Evolutionary conservation across 2,797 vertebrate species (phyloP).

Genomic region (Sebastiscus albofasciatus): DNA sequence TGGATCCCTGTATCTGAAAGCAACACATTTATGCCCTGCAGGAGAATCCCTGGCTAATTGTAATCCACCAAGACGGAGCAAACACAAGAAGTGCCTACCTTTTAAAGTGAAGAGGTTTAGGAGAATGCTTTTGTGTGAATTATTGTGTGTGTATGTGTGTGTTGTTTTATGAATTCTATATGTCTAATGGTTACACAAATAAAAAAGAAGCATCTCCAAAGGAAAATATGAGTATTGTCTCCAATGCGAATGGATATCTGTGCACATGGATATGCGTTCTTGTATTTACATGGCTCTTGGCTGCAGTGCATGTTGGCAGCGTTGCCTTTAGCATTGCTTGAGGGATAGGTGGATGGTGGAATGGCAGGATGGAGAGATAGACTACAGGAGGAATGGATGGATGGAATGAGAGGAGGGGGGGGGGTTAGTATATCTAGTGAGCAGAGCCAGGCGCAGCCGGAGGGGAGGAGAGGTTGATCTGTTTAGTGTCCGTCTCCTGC

Average conservation of each 20-base stretch:
- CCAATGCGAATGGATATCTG: constrained; percentile 43
- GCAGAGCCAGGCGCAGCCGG: constrained; percentile 76
- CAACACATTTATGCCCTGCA: constrained; percentile 89
- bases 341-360: constrained; percentile 71
- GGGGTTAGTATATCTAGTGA: constrained; percentile 73
- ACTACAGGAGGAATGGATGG: constrained; percentile 65
- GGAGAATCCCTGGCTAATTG: constrained; percentile 87
- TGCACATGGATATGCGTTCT: constrained; percentile 35
- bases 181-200: constrained; percentile 49
- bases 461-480: constrained; percentile 84
- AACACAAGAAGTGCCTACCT: constrained; percentile 80
- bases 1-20: constrained; percentile 88
- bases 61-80: constrained; percentile 85
- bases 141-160: constrained; percentile 45
- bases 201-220: constrained; percentile 13
- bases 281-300: constrained; percentile 62
- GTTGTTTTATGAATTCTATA: constrained; percentile 40
- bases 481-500: constrained; percentile 85
- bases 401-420: constrained; percentile 62
- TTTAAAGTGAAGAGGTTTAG: constrained; percentile 76
- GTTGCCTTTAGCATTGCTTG: constrained; percentile 59
- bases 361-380: constrained; percentile 66
- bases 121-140: constrained; percentile 71
- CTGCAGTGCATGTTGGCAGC: constrained; percentile 38
- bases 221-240: constrained; percentile 47